phyloP scores from a whole-genome alignment of 2,888 invertebrate genomes.

The Cephus pygmeus region DNA sequence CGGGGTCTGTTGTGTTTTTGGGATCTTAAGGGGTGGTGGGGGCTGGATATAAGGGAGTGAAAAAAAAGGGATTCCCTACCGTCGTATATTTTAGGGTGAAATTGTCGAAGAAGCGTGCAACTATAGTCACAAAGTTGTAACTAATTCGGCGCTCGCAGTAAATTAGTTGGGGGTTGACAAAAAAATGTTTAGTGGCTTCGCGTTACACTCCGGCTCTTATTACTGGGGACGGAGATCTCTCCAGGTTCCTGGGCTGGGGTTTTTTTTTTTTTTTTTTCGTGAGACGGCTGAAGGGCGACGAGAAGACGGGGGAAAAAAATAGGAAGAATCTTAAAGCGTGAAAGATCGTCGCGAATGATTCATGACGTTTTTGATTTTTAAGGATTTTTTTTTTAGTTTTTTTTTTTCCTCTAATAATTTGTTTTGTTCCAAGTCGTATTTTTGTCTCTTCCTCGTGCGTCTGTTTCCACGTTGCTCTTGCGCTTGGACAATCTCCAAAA shows the following conservation, averaged over 20 bases:
- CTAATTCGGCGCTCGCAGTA: constrained; percentile 25
- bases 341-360: background rate
- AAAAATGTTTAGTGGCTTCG: constrained; percentile 24
- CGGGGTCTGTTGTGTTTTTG: constrained; percentile 23
- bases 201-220: constrained; percentile 22
- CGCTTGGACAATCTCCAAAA: background rate
- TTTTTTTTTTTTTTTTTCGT: too few relatives aligned
- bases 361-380: background rate
- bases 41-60: background rate
- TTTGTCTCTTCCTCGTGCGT: background rate
- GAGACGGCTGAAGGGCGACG: background rate
- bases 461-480: background rate
- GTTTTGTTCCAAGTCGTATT: background rate
- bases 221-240: background rate
- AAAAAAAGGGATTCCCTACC: constrained; percentile 29
- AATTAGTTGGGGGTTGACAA: constrained; percentile 19
- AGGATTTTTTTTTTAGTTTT: background rate
- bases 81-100: constrained; percentile 2
- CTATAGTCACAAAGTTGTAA: constrained; percentile 24
- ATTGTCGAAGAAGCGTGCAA: constrained; percentile 10
- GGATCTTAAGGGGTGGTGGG: constrained; percentile 6
- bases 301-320: background rate
- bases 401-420: too few relatives aligned
- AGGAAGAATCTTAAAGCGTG: background rate
- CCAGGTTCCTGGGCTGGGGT: background rate